These are phyloP conservation scores for Tympanoctomys barrerae DNA, from an alignment of 2,797 vertebrate species.

Conservation along the genomic window DNA sequence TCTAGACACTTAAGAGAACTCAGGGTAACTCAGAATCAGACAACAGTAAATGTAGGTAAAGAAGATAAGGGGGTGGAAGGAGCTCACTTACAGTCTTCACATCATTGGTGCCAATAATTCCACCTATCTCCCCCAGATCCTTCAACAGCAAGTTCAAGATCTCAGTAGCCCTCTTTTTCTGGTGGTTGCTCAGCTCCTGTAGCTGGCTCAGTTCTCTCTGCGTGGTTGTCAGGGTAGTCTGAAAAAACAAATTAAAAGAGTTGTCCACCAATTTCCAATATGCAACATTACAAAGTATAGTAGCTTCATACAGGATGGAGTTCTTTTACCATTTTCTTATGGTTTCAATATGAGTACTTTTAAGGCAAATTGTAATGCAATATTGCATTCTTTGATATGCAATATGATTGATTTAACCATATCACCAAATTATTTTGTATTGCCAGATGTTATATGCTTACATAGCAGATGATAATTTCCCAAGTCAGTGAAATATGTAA, in stretches of 20 bases:
- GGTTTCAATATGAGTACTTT: not conserved
- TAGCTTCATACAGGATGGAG: not conserved
- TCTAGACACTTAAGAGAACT: not conserved
- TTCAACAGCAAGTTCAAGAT: conserved; percentile 94
- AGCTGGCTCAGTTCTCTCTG: conserved; percentile 93
- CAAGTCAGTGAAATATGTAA: conserved; percentile 8
- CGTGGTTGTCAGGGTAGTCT: conserved; percentile 90
- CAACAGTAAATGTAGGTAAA: not conserved
- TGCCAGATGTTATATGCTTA: not conserved
- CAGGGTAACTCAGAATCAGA: not conserved
- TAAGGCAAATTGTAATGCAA: not conserved
- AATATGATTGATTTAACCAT: not conserved
- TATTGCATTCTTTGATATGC: not conserved
- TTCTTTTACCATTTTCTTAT: not conserved
- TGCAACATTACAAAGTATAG: not conserved
- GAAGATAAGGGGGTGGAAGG: not conserved
- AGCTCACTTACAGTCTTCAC: conserved; percentile 92
- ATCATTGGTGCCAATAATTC: conserved; percentile 95
- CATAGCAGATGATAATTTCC: conserved; percentile 1
- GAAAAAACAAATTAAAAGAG: conserved; percentile 71
- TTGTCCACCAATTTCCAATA: not conserved
- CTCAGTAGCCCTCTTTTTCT: conserved; percentile 95
- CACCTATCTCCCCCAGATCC: conserved; percentile 95
- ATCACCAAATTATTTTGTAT: not conserved
- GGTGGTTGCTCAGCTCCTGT: conserved; percentile 95